Evolutionary conservation across 2,797 vertebrate genomes (phyloP).

Genomic region (Decapterus maruadsi): DNA sequence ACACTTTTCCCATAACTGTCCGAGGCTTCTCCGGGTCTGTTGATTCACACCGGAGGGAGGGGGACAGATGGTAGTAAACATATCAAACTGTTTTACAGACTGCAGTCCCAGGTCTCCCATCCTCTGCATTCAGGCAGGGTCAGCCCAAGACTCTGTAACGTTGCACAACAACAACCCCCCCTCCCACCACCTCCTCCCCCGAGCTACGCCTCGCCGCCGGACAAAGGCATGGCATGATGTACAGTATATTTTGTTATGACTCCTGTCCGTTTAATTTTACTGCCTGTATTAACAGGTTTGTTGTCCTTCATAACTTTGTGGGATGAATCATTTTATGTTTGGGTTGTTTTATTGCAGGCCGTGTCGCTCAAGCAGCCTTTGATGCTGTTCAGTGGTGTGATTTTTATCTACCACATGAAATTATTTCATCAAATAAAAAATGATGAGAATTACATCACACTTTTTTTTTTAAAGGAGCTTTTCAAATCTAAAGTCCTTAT

Average conservation of each 20-base stretch:
- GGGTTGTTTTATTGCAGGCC: conserved; percentile 2
- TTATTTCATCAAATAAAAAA: conserved; percentile 20
- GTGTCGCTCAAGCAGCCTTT: conserved; percentile 8
- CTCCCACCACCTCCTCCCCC: too few species aligned
- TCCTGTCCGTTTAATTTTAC: neutral
- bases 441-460: conserved; percentile 24
- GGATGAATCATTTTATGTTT: conserved; percentile 6
- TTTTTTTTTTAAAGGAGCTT: conserved; percentile 4
- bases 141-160: conserved; percentile 37
- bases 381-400: neutral
- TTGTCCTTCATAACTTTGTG: conserved; percentile 4
- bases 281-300: neutral
- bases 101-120: conserved; percentile 24
- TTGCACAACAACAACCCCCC: neutral
- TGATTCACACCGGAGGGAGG: conserved; percentile 53
- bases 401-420: conserved; percentile 24
- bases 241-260: neutral
- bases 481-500: conserved; percentile 10
- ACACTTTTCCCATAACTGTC: conserved; percentile 40
- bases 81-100: conserved; percentile 66
- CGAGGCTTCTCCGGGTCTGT: conserved; percentile 62
- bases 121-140: conserved; percentile 36
- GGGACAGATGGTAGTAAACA: conserved; percentile 77
- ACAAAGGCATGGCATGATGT: neutral
- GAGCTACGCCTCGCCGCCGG: too few species aligned